Base-by-base conservation (phyloP, 2,888 invertebrate species). In the Dasypogon diadema region DNA sequence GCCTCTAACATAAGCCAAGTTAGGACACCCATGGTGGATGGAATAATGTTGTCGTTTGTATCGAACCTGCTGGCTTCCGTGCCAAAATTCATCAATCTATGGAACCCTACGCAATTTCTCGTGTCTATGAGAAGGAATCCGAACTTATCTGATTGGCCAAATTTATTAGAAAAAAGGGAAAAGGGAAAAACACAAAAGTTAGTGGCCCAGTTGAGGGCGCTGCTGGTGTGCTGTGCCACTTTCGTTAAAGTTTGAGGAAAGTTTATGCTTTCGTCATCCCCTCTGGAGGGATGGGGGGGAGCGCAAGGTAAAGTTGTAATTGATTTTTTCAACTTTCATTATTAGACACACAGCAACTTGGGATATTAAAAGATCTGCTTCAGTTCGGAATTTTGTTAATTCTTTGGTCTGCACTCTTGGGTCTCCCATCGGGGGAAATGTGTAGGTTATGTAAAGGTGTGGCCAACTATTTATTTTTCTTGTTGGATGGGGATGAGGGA, bases 271-370 rank as follows among this genome's bases (percentile, higher is more conserved):
- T 16, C 12, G 2, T 2, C 16, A 3, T 42, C 12, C 42, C n/a
- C n/a, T 42, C 12, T 1, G 42, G 2, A 42, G 42, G 51, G 51
- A 51, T 5, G 51, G 12, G 2, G 14, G 4, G 21, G 18, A 21
- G 21, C 16, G 6, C 14, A 51, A 51, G 51, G 22, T 51, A 51
- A 51, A 51, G 51, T 51, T 51, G 6, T 51, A 51, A 51, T 51
- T 51, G 51, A 51, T 51, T 51, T 51, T 51, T 51, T 16, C 16
- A 51, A 51, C 51, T 51, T 51, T 51, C 12, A 18, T n/a, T 51
- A 51, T 51, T 51, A 51, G 51, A 51, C 3, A 16, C 3, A 16
- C 1, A 51, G 18, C 18, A 51, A 51, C 18, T 51, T n/a, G 3
- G 51, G 14, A 21, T 51, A 51, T 16, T 21, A 51, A 16, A 5